Conservation (phyloP, 2,888 invertebrate species). For the Patella caerulea region DNA sequence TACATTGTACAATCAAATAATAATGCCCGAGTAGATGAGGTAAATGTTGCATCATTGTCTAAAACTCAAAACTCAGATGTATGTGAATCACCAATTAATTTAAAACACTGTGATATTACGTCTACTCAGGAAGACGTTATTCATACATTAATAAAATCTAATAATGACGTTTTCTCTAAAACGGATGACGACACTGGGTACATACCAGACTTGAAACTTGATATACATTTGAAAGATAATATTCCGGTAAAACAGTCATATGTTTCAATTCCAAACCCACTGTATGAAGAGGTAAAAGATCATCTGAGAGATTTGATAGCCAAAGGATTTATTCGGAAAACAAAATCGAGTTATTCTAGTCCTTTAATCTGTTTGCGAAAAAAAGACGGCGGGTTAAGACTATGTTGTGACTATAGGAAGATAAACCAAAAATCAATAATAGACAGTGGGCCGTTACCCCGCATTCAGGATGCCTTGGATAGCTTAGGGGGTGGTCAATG, state of each 20-base stretch:
- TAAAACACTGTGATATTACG: not conserved
- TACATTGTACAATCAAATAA: not conserved
- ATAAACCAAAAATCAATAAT: constrained; percentile 12
- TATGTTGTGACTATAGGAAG: constrained; percentile 17
- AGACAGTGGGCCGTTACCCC: not conserved
- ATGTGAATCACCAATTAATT: not conserved
- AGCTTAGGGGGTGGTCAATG: constrained; percentile 1
- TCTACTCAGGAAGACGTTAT: not conserved
- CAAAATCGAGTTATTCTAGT: not conserved
- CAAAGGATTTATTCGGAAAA: not conserved
- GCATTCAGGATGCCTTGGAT: constrained; percentile 4
- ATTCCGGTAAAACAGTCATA: not conserved
- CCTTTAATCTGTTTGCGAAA: constrained; percentile 12
- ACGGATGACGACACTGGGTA: constrained; percentile 15
- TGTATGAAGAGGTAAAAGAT: constrained; percentile 19
- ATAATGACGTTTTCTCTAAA: constrained; percentile 1
- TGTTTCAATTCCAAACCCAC: constrained; percentile 16
- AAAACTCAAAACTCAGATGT: no score
- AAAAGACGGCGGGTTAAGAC: not conserved
- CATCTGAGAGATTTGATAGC: not conserved
- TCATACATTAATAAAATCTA: not conserved
- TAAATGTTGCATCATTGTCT: no score
- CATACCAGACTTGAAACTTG: not conserved
- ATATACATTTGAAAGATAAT: not conserved
- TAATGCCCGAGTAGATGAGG: not conserved